Base-by-base conservation (phyloP, 2,113 vertebrate species). In the Benitochromis conjunctus region DNA sequence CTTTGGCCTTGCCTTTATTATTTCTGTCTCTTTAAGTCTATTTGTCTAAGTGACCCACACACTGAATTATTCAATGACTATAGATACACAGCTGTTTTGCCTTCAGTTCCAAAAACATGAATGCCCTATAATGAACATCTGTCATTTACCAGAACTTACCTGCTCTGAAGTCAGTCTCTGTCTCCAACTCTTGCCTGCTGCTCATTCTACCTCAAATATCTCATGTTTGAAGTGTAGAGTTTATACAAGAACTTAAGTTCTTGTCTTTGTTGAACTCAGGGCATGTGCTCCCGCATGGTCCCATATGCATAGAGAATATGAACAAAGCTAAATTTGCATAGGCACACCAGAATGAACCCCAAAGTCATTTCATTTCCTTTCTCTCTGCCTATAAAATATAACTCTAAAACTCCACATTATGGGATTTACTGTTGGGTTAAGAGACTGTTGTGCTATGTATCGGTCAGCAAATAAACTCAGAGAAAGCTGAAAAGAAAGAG, bases 11-110 rank as follows among this genome's bases (percentile, higher is more conserved):
- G 56, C 26, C 38, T 41, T 36, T 74, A 46, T 80, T 55, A 79
- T 46, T 48, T 69, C 21, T 86, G 11, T 74, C 79, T 62, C 41
- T 78, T 80, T 43, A 12, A 18, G 79, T 31, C 62, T 16, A 31
- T 31, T 71, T 74, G 31, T 62, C 84, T 77, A 62, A 55, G 29
- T 55, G 21, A 55, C 38, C 36, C 81, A 81, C 88, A 71, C 48
- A 48, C 29, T 88, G 81, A 92, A 90, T 93, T 91, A 91, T 90
- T 90, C 79, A 78, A 34, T 11, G 38, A 26, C 31, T 80, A 55
- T 54, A 51, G 48, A 87, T 53, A 55, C 86, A 78, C 66, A 80
- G 56, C 60, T 77, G 81, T 85, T 88, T 85, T 54, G 64, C 76
- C 18, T 66, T 18, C 85, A 57, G 79, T 86, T 91, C 64, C 83